phyloP scores from a whole-genome alignment of 2,797 vertebrate species.

The Xerus rutilus region DNA sequence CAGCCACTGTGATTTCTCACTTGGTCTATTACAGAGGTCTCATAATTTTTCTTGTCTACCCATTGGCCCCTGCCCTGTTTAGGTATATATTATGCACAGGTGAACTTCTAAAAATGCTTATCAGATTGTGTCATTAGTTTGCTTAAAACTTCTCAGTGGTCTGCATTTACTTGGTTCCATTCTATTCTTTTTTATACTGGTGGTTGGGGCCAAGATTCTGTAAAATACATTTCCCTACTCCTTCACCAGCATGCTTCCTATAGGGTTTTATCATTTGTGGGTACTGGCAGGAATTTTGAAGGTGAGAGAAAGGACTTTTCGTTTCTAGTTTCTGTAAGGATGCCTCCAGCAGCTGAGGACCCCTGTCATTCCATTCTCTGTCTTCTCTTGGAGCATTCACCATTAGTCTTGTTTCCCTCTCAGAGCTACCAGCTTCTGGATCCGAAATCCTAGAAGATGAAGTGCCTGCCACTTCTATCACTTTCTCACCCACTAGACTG shows the following conservation, averaged over 20 bases:
- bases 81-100: background rate
- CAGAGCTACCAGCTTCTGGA: background rate
- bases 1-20: background rate
- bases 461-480: background rate
- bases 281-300: background rate
- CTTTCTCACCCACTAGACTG: background rate
- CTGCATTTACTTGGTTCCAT: background rate
- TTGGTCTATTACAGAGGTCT: background rate
- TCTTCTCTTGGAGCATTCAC: background rate
- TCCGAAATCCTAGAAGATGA: background rate
- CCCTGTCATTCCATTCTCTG: background rate
- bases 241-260: background rate
- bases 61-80: background rate
- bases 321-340: background rate
- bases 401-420: background rate
- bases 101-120: slow-evolving; percentile 13
- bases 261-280: background rate
- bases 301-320: background rate
- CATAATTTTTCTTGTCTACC: background rate
- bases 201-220: background rate
- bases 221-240: background rate
- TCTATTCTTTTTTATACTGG: background rate
- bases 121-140: slow-evolving; percentile 18
- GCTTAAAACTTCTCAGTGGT: background rate
- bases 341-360: background rate